phyloP scores from a whole-genome alignment of 2,113 vertebrate genomes.

The Oryzias woworae region DNA sequence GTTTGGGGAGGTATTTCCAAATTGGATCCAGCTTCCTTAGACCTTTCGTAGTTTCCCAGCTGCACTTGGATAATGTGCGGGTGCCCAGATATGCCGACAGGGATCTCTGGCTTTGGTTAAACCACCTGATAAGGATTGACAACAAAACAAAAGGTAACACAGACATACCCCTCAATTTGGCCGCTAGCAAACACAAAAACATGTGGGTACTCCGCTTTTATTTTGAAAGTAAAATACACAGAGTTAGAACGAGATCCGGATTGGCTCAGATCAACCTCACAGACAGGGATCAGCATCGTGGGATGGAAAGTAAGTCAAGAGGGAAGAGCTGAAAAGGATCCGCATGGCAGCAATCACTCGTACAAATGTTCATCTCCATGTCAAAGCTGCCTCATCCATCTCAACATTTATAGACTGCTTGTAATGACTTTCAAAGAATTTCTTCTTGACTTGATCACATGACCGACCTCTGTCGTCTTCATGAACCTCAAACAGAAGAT shows the following conservation, averaged over 20 bases:
- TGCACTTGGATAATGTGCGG: constrained; percentile 54
- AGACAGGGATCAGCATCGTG: constrained; percentile 23
- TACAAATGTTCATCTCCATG: background rate
- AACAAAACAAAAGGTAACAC: constrained; percentile 34
- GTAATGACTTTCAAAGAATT: constrained; percentile 18
- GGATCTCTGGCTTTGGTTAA: constrained; percentile 63
- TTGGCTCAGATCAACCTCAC: constrained; percentile 15
- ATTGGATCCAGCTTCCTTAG: constrained; percentile 67
- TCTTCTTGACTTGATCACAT: constrained; percentile 7
- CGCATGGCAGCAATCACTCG: constrained; percentile 6
- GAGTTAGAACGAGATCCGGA: constrained; percentile 1
- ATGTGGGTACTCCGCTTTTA: background rate
- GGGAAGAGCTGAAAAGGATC: constrained; percentile 18
- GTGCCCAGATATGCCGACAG: constrained; percentile 51
- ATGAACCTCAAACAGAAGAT: constrained; percentile 28
- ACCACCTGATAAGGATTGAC: constrained; percentile 64
- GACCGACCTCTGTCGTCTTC: constrained; percentile 22
- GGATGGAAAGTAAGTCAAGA: constrained; percentile 26
- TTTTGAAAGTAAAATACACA: constrained; percentile 2
- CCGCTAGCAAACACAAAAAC: constrained; percentile 5
- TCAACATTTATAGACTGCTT: background rate
- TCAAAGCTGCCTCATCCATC: background rate
- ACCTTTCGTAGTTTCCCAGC: constrained; percentile 46
- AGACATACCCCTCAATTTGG: constrained; percentile 14
- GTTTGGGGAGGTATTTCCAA: constrained; percentile 61